Base-by-base conservation (phyloP, 2,888 invertebrate genomes). In the Rhabditoides inermis region DNA sequence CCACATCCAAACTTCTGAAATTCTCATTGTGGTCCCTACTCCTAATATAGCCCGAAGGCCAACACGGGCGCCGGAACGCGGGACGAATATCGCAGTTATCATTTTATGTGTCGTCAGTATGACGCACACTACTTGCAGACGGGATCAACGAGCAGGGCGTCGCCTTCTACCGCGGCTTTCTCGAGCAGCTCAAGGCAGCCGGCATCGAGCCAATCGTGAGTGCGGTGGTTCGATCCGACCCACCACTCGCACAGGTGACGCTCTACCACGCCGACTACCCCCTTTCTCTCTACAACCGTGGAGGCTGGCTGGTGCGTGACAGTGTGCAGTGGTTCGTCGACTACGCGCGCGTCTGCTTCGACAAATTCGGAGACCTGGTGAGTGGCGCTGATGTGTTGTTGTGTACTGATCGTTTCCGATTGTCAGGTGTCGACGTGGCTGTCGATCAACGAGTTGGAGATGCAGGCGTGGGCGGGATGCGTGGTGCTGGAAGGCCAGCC, bases 81-180 rank as follows among this genome's bases (percentile, higher is more conserved):
- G n/a, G n/a, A n/a, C n/a, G n/a, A n/a, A n/a, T n/a, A n/a, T n/a
- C n/a, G n/a, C n/a, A n/a, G n/a, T n/a, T n/a, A n/a, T n/a, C n/a
- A n/a, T n/a, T n/a, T n/a, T n/a, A n/a, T n/a, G n/a, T n/a, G n/a
- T n/a, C n/a, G n/a, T n/a, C n/a, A n/a, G n/a, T n/a, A n/a, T n/a
- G n/a, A n/a, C n/a, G n/a, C n/a, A n/a, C n/a, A n/a, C n/a, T n/a
- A n/a, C n/a, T n/a, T n/a, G n/a, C n/a, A n/a, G n/a, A n/a, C n/a
- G n/a, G n/a, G n/a, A 54, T 87, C 22, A 89, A 86, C 73, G 78
- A 81, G 37, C 81, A 82, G 2, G 89, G 87, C 20, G 80, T 89
- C 12, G 79, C 83, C 53, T 87, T 88, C 77, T 90, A 90, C 76
- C 84, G 84, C 69, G 82, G 84, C 61, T 77, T 90, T 41, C 85